Conservation (phyloP, 1,140 invertebrate genomes). For the Colletes gigas region DNA sequence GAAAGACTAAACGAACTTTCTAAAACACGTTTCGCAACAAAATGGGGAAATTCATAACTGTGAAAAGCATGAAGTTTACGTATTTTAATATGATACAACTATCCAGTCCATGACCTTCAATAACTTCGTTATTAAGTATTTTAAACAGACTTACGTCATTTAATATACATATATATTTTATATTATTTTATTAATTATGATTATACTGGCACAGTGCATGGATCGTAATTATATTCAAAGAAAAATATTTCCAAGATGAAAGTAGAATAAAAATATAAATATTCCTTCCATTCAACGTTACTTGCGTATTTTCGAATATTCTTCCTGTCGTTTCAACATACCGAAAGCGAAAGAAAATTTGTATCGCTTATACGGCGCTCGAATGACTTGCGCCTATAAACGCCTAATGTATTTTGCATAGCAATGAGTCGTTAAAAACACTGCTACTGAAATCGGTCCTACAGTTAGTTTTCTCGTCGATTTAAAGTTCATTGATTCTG, state of each 20-base stretch:
- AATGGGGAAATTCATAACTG: constrained; percentile 55
- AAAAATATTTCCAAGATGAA: not conserved
- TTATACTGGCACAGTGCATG: too few relatives aligned
- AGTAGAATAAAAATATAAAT: too few relatives aligned
- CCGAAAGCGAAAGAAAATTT: constrained; percentile 3
- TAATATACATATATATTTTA: too few relatives aligned
- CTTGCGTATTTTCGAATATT: not conserved
- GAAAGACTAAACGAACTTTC: not conserved
- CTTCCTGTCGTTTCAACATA: not conserved
- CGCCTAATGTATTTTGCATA: constrained; percentile 64
- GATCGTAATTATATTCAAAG: not conserved
- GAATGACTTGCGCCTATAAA: constrained; percentile 68
- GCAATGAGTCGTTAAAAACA: constrained; percentile 60
- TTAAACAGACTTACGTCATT: too few relatives aligned
- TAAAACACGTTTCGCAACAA: not conserved
- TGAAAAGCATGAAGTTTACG: constrained; percentile 43
- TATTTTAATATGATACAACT: too few relatives aligned
- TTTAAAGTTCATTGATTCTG: not conserved
- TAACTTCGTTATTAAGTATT: too few relatives aligned
- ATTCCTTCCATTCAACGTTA: too few relatives aligned
- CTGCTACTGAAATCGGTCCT: constrained; percentile 42
- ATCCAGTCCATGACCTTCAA: too few relatives aligned
- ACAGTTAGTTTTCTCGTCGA: not conserved
- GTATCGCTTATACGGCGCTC: constrained; percentile 12
- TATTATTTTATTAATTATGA: too few relatives aligned